These are phyloP conservation scores for Chironomus tentans DNA, from an alignment of 2,888 invertebrate genomes.

Conservation along the genomic window DNA sequence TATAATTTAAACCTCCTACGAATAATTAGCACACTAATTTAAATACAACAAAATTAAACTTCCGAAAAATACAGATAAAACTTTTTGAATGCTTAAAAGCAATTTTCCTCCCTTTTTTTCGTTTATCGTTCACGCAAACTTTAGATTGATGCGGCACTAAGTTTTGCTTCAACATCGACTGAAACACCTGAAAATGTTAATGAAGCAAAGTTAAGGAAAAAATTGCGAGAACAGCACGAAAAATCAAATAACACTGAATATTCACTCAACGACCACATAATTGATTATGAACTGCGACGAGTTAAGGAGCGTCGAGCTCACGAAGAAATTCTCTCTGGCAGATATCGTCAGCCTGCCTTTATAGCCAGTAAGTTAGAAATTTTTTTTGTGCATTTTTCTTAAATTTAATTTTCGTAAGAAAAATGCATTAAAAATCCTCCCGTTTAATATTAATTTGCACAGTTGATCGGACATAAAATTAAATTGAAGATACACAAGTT, in stretches of 20 bases:
- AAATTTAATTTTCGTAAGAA: no score
- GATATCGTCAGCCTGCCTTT: constrained; percentile 41
- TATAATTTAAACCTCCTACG: no score
- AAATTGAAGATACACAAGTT: no score
- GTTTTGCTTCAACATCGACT: constrained; percentile 22
- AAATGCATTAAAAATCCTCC: no score
- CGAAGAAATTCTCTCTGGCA: constrained; percentile 42
- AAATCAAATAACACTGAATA: constrained; percentile 35
- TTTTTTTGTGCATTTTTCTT: no score
- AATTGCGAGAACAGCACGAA: constrained; percentile 18
- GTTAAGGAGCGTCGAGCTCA: constrained; percentile 42
- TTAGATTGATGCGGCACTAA: constrained; percentile 25
- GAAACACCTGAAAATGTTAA: constrained; percentile 17
- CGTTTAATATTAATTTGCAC: no score
- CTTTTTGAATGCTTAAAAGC: background rate
- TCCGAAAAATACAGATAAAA: no score
- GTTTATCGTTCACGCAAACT: background rate
- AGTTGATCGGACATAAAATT: no score
- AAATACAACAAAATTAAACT: no score
- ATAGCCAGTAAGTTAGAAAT: constrained; percentile 31
- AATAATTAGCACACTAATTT: no score
- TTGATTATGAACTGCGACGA: constrained; percentile 41
- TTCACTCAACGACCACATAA: constrained; percentile 41
- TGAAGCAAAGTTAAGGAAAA: constrained; percentile 20
- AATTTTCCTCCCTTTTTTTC: background rate